Conservation (phyloP, 2,113 vertebrate species). For the Dasyurus viverrinus region DNA sequence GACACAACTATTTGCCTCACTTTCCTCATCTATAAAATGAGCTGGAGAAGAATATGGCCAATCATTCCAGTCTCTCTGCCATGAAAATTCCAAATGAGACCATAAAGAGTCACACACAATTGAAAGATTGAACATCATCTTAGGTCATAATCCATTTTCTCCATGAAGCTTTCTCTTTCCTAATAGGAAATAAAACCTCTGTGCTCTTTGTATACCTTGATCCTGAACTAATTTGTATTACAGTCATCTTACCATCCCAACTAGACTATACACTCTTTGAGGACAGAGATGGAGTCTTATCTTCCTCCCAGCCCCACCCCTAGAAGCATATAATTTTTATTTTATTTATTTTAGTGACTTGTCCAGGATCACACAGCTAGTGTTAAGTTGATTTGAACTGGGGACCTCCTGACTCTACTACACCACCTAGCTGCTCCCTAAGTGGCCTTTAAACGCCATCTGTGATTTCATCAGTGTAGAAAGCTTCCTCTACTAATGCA, state of each 20-base stretch:
- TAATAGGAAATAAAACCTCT: neutral
- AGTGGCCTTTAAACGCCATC: no score
- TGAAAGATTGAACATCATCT: neutral
- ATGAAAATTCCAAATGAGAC: neutral
- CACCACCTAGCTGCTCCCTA: no score
- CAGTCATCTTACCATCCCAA: neutral
- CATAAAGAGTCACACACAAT: neutral
- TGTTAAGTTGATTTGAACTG: no score
- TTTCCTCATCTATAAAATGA: neutral
- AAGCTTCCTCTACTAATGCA: neutral
- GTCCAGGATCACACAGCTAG: no score
- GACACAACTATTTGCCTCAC: neutral
- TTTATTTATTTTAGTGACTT: no score
- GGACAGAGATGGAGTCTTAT: neutral
- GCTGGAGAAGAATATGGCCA: neutral
- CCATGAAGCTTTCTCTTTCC: neutral
- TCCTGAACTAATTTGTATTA: neutral
- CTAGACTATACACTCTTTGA: neutral
- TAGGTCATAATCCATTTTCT: neutral
- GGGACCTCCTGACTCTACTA: no score
- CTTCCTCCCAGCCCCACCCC: neutral
- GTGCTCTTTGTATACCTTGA: neutral
- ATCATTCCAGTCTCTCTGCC: neutral
- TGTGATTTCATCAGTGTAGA: neutral
- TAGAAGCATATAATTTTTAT: neutral